These are phyloP conservation scores for Caenorhabditis latens DNA, from an alignment of 1,140 invertebrate species.

Conservation along the genomic window DNA sequence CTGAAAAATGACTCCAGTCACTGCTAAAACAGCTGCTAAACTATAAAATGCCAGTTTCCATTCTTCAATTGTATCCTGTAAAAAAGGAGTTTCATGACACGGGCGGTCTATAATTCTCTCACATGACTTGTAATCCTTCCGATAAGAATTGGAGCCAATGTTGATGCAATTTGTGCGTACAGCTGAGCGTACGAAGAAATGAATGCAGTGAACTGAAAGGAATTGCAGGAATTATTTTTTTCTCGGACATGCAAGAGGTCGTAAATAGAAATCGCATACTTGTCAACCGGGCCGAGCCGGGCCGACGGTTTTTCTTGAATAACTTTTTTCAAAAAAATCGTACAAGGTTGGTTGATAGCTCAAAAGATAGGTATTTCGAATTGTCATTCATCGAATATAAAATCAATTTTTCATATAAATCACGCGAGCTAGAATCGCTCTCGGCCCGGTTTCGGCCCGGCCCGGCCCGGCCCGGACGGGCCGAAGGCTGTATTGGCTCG, in stretches of 20 bases:
- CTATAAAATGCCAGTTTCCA: constrained; percentile 65
- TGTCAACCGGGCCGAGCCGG: no score
- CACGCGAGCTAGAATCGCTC: no score
- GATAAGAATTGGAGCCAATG: constrained; percentile 61
- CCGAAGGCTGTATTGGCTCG: no score
- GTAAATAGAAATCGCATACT: no score
- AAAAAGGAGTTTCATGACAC: neutral
- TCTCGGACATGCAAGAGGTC: neutral
- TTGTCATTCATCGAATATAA: no score
- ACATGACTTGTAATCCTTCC: constrained; percentile 58
- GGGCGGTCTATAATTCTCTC: constrained; percentile 11
- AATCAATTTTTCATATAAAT: no score
- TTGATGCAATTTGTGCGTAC: constrained; percentile 63
- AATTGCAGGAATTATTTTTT: neutral
- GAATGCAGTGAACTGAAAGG: constrained; percentile 62
- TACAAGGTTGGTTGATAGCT: no score
- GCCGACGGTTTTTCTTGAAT: no score
- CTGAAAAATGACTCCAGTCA: constrained; percentile 61
- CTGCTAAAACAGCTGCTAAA: constrained; percentile 53
- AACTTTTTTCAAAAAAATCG: no score
- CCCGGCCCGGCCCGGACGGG: no score
- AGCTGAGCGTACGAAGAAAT: constrained; percentile 62
- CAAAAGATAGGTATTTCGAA: no score
- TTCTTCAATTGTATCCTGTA: constrained; percentile 51
- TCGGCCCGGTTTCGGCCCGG: no score